phyloP scores from a whole-genome alignment of 2,113 vertebrate species.

The Spermophilus dauricus region DNA sequence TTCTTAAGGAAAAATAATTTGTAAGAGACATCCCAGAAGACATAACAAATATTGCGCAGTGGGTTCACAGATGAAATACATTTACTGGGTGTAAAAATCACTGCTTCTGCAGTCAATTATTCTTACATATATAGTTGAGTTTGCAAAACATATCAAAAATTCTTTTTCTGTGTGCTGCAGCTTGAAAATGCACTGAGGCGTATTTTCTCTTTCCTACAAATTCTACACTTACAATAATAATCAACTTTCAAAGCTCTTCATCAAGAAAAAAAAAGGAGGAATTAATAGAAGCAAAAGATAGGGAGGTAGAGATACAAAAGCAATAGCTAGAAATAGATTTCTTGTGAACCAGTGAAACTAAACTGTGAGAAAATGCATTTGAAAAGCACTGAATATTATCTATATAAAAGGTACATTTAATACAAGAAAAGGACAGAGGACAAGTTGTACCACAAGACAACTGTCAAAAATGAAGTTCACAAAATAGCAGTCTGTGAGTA shows the following conservation, averaged over 20 bases:
- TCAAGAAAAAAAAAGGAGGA: background rate
- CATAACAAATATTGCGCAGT: background rate
- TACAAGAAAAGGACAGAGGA: background rate
- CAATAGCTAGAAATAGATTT: conserved; percentile 29
- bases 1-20: background rate
- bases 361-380: background rate
- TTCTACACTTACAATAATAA: background rate
- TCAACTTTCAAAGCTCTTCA: conserved; percentile 43
- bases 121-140: background rate
- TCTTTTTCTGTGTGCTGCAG: background rate
- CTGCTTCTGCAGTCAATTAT: background rate
- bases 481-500: background rate
- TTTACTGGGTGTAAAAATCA: conserved; percentile 1
- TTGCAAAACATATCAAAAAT: conserved; percentile 9
- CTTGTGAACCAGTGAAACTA: conserved; percentile 12
- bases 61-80: background rate
- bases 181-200: background rate
- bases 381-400: background rate
- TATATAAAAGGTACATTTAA: background rate
- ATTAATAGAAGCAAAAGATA: conserved; percentile 16
- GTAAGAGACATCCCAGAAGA: conserved; percentile 36
- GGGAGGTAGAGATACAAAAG: background rate
- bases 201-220: background rate
- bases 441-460: background rate
- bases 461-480: background rate